Evolutionary conservation across 1,140 invertebrate species (phyloP).

Genomic region (Trichonephila clavipes): DNA sequence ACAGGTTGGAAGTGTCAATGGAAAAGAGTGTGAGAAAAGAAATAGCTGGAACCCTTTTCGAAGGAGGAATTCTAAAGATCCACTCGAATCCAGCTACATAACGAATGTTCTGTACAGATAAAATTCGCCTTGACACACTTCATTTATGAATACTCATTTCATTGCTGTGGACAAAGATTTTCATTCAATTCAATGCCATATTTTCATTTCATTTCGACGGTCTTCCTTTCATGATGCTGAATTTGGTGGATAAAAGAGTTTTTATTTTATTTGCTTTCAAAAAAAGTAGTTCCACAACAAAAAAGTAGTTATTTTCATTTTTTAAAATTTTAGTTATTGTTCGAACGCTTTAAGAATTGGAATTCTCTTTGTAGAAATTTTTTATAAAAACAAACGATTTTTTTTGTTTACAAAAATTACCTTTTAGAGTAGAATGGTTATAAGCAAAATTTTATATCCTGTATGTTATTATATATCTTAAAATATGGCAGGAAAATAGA

Average conservation of each 20-base stretch:
- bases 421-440: too few species aligned
- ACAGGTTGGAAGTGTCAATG: constrained; percentile 63
- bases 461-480: too few species aligned
- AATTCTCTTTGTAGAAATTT: too few species aligned
- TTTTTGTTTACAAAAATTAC: too few species aligned
- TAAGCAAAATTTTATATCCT: too few species aligned
- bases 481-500: too few species aligned
- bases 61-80: constrained; percentile 68
- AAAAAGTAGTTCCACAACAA: too few species aligned
- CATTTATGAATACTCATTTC: constrained; percentile 47
- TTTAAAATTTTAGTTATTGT: too few species aligned
- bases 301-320: too few species aligned
- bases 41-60: constrained; percentile 72
- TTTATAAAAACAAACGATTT: too few species aligned
- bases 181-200: constrained; percentile 16
- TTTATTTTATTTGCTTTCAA: too few species aligned
- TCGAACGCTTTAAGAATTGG: too few species aligned
- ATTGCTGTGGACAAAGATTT: constrained; percentile 36
- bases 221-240: neutral
- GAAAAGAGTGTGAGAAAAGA: constrained; percentile 58
- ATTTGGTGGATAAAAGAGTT: neutral
- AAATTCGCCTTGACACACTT: neutral
- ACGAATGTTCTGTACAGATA: constrained; percentile 65
- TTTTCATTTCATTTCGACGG: neutral
- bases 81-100: constrained; percentile 69